Percentiles rank a stretch among this genome's conserved stretches.
These are phyloP conservation scores for Conchocele bisecta DNA, from an alignment of 2,888 invertebrate species.

Conservation along the genomic window DNA sequence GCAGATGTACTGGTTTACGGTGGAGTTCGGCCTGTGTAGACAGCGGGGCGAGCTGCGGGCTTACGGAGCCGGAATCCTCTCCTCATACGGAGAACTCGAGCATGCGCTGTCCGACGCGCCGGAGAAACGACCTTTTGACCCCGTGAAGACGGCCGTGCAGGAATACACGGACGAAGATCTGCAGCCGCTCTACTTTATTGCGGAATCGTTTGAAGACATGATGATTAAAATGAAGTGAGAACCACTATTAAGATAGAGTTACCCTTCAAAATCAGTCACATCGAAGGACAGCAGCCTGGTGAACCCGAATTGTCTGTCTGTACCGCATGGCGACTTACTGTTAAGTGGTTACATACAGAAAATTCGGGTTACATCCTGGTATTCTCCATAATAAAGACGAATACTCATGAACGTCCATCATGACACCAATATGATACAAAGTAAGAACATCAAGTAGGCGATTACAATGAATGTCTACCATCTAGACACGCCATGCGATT, in stretches of 20 bases:
- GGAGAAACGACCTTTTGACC: conserved; percentile 78
- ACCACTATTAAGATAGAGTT: not conserved
- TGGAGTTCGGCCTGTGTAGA: conserved; percentile 97
- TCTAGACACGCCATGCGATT: too few species aligned
- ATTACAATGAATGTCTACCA: too few species aligned
- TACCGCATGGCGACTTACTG: too few species aligned
- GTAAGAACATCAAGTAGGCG: too few species aligned
- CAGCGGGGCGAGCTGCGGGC: conserved; percentile 95
- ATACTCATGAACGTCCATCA: too few species aligned
- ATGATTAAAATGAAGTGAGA: conserved; percentile 93
- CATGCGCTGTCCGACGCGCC: conserved; percentile 80
- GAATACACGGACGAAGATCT: conserved; percentile 82
- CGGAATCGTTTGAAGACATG: conserved; percentile 82
- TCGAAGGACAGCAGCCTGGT: not conserved
- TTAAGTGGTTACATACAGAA: too few species aligned
- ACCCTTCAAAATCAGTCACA: not conserved
- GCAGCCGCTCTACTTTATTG: conserved; percentile 81
- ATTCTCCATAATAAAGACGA: too few species aligned
- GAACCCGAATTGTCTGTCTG: too few species aligned
- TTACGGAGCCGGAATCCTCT: conserved; percentile 97
- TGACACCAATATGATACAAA: too few species aligned
- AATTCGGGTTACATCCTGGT: too few species aligned
- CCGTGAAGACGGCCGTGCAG: conserved; percentile 78
- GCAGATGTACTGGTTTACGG: conserved; percentile 99
- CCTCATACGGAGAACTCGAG: conserved; percentile 97